Evolutionary conservation across 2,888 invertebrate species (phyloP).

Genomic region (Entomobrya multifasciata): DNA sequence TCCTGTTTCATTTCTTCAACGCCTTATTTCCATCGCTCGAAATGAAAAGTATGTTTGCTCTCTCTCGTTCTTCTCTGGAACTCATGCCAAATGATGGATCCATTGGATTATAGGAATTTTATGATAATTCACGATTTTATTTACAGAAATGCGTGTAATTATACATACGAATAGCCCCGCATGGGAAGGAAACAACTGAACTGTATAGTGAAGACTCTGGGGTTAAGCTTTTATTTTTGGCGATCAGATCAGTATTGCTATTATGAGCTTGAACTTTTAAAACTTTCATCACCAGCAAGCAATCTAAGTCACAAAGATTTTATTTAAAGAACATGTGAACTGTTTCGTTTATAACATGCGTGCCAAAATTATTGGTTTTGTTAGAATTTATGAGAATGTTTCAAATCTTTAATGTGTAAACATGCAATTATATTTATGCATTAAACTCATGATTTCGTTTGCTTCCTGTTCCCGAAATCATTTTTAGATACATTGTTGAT

Average conservation of each 20-base stretch:
- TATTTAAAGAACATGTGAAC: neutral
- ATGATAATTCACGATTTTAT: conserved; percentile 12
- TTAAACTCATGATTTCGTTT: neutral
- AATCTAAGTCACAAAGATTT: neutral
- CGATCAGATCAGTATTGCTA: too few relatives aligned
- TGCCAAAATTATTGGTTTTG: conserved; percentile 49
- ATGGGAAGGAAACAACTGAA: too few relatives aligned
- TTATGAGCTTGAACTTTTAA: conserved; percentile 47
- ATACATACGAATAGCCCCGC: too few relatives aligned
- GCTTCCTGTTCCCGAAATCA: conserved; percentile 53
- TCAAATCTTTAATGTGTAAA: conserved; percentile 33
- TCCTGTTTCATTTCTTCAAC: conserved; percentile 37
- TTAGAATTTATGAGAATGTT: conserved; percentile 48
- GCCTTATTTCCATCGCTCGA: conserved; percentile 3
- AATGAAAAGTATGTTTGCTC: neutral
- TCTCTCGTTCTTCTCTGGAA: conserved; percentile 6
- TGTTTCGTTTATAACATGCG: neutral
- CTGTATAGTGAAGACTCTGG: too few relatives aligned
- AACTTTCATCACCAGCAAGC: neutral
- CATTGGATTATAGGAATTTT: conserved; percentile 50
- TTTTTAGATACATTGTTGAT: neutral
- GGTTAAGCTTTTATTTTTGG: too few relatives aligned
- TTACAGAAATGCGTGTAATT: too few relatives aligned
- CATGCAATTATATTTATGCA: conserved; percentile 14
- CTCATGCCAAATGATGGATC: conserved; percentile 44